phyloP scores from a whole-genome alignment of 2,797 vertebrate genomes.

The Danio aesculapii region DNA sequence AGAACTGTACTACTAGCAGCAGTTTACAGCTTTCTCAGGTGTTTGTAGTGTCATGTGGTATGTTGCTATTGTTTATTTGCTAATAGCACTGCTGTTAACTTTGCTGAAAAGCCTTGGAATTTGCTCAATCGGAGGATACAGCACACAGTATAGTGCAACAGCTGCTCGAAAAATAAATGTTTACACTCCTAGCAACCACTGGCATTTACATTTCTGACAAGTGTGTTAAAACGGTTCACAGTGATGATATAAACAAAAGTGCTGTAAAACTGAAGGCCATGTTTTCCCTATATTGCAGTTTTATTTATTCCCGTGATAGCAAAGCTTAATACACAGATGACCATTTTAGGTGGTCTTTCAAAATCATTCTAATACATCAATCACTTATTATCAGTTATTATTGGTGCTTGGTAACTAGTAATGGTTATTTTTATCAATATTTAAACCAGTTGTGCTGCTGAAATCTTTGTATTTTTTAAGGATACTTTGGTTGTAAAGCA shows the following conservation, averaged over 20 bases:
- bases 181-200: background rate
- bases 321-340: no score
- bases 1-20: background rate
- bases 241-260: background rate
- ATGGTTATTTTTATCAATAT: no score
- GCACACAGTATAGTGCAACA: background rate
- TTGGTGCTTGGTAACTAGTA: no score
- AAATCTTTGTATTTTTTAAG: no score
- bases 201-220: background rate
- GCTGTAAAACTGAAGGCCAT: background rate
- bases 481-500: no score
- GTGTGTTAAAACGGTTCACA: background rate
- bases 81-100: slow-evolving; percentile 36
- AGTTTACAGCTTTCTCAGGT: slow-evolving; percentile 17
- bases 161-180: slow-evolving; percentile 23
- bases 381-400: no score
- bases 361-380: no score
- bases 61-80: slow-evolving; percentile 25
- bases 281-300: background rate
- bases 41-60: slow-evolving; percentile 14
- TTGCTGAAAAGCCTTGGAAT: slow-evolving; percentile 26
- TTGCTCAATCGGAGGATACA: background rate
- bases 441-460: no score
- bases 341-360: no score
- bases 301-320: no score